Percentiles rank a stretch among this genome's conserved stretches.
These are phyloP conservation scores for Platichthys stellatus DNA, from an alignment of 2,113 vertebrate species.

Conservation along the genomic window DNA sequence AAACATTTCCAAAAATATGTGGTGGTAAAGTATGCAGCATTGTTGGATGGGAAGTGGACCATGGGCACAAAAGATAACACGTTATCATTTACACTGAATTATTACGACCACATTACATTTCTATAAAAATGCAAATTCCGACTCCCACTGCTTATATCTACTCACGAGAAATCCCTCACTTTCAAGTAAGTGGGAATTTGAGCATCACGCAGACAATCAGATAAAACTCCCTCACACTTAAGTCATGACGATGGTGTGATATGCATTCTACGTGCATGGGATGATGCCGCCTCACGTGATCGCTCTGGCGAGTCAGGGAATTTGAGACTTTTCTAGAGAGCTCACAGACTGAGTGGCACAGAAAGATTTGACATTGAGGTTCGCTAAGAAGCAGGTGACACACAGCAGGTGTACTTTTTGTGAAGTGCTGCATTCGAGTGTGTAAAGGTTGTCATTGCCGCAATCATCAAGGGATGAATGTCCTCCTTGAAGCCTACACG, in stretches of 20 bases:
- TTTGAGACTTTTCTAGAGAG: conserved; percentile 28
- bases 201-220: conserved; percentile 34
- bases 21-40: background rate
- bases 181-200: conserved; percentile 20
- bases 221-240: conserved; percentile 17
- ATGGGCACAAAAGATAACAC: conserved; percentile 8
- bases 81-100: conserved; percentile 61
- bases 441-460: background rate
- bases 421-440: background rate
- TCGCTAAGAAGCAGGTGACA: conserved; percentile 10
- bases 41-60: conserved; percentile 42
- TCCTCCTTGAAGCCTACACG: background rate
- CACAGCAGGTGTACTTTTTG: conserved; percentile 1
- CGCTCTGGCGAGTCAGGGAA: conserved; percentile 33
- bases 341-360: conserved; percentile 39
- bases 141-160: conserved; percentile 34
- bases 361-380: conserved; percentile 11
- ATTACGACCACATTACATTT: conserved; percentile 57
- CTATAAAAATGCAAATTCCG: conserved; percentile 67
- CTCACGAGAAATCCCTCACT: conserved; percentile 26
- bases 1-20: background rate
- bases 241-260: background rate
- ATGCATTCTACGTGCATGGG: conserved; percentile 34
- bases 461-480: conserved; percentile 9
- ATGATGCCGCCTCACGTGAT: conserved; percentile 40